Evolutionary conservation across 2,113 vertebrate species (phyloP).

Genomic region (Crotalus horridus): DNA sequence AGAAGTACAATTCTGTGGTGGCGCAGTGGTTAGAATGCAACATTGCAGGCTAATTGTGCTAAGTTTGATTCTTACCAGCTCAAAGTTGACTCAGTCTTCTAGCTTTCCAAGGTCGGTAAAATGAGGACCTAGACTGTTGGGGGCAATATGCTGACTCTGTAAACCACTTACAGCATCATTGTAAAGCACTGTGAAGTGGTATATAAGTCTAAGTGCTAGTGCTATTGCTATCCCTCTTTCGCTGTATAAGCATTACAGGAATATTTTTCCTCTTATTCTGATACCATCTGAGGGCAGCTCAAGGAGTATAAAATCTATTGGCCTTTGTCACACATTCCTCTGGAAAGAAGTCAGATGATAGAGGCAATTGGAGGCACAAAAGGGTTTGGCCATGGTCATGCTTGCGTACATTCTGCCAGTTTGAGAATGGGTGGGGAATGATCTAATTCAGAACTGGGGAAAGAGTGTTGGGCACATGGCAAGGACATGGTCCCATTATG

Average conservation of each 20-base stretch:
- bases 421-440: background rate
- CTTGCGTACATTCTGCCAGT: background rate
- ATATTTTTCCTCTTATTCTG: background rate
- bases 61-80: background rate
- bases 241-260: background rate
- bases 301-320: background rate
- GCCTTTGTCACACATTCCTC: background rate
- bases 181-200: background rate
- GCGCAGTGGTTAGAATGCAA: too few relatives aligned
- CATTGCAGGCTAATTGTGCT: background rate
- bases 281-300: background rate
- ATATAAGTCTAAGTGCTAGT: background rate
- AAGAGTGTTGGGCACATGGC: background rate
- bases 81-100: background rate
- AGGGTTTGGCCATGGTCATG: background rate
- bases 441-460: background rate
- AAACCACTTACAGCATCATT: background rate
- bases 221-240: background rate
- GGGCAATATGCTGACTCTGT: background rate
- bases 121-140: background rate
- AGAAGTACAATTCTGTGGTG: background rate
- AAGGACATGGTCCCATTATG: background rate
- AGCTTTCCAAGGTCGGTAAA: background rate
- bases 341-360: background rate
- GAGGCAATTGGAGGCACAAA: background rate